Conservation (phyloP, 53 echinoderm and acorn worm genomes). For the Patiria pectinifera region DNA sequence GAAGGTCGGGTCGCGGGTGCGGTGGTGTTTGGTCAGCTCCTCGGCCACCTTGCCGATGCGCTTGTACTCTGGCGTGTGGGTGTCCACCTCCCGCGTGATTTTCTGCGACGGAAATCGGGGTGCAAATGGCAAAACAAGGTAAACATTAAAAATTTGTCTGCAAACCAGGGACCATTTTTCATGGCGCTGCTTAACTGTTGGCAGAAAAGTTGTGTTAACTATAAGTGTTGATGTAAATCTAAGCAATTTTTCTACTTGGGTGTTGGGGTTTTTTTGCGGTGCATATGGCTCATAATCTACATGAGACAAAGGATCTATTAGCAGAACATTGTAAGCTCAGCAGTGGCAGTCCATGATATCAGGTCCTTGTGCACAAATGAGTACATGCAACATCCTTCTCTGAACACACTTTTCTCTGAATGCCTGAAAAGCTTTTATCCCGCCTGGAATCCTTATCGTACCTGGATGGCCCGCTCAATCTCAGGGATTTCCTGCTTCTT, state of each 20-base stretch:
- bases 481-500: slow-evolving; percentile 94
- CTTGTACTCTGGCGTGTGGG: slow-evolving; percentile 91
- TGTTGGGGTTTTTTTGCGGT: too few relatives aligned
- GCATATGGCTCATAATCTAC: too few relatives aligned
- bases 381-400: background rate
- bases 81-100: slow-evolving; percentile 79
- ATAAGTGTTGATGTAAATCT: too few relatives aligned
- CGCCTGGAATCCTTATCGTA: background rate
- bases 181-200: too few relatives aligned
- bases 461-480: slow-evolving; percentile 86
- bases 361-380: background rate
- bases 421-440: too few relatives aligned
- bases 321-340: too few relatives aligned
- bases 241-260: too few relatives aligned
- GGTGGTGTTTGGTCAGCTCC: slow-evolving; percentile 84
- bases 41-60: slow-evolving; percentile 90
- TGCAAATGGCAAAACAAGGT: background rate
- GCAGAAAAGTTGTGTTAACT: too few relatives aligned
- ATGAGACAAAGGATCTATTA: too few relatives aligned
- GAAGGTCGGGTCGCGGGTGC: slow-evolving; percentile 83
- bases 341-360: too few relatives aligned
- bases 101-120: slow-evolving; percentile 47
- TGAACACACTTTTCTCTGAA: too few relatives aligned
- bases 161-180: too few relatives aligned
- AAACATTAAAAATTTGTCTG: background rate